Conservation (phyloP, 2,797 vertebrate genomes). For the Bryconaethiops microstoma region DNA sequence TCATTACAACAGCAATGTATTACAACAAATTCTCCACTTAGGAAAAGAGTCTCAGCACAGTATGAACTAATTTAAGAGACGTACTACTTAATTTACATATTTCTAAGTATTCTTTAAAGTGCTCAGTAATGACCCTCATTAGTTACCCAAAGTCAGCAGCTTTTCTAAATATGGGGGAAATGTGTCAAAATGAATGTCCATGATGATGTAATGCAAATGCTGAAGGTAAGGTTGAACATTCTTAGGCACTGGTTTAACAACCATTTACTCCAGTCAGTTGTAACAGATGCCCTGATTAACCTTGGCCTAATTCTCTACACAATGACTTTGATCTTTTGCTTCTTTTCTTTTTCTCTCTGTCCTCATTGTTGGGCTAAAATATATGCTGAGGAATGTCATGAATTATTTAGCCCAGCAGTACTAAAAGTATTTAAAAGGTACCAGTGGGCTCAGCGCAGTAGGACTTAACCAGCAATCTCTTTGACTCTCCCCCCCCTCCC, state of each 20-base stretch:
- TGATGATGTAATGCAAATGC: background rate
- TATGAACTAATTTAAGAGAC: background rate
- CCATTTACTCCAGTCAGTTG: background rate
- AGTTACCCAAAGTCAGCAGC: background rate
- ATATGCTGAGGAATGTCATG: slow-evolving; percentile 26
- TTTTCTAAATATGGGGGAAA: background rate
- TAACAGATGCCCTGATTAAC: slow-evolving; percentile 2
- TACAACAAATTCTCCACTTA: background rate
- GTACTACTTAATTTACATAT: background rate
- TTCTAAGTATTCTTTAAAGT: background rate
- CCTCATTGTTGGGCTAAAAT: slow-evolving; percentile 12
- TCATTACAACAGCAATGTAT: background rate
- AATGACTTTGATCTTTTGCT: slow-evolving; percentile 6
- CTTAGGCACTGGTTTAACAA: background rate
- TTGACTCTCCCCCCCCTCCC: background rate
- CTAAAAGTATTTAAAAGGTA: slow-evolving; percentile 35
- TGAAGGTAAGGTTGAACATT: background rate
- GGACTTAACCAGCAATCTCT: slow-evolving; percentile 39
- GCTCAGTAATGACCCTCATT: background rate
- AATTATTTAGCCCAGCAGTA: slow-evolving; percentile 42
- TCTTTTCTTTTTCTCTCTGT: slow-evolving; percentile 19
- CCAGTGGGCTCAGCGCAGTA: slow-evolving; percentile 36
- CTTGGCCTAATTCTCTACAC: slow-evolving; percentile 8
- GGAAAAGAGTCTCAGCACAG: background rate
- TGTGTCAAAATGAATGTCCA: background rate